These are phyloP conservation scores for Anguilla rostrata DNA, from an alignment of 2,113 vertebrate genomes.

Conservation along the genomic window DNA sequence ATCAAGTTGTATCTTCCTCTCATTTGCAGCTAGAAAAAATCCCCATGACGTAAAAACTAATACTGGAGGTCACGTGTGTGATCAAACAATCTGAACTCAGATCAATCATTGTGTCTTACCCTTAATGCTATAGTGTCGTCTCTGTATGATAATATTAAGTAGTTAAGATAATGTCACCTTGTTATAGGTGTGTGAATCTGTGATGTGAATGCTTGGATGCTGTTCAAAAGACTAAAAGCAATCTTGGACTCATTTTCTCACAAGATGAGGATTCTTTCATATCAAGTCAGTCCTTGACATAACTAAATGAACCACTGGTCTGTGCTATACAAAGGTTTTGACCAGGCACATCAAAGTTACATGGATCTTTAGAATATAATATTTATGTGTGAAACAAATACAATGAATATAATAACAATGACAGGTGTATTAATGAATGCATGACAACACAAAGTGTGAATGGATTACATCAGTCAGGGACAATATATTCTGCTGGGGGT, in stretches of 20 bases:
- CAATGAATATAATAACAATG: not conserved
- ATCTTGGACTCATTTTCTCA: not conserved
- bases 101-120: not conserved
- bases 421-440: constrained; percentile 23
- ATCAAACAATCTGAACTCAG: not conserved
- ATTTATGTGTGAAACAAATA: constrained; percentile 19
- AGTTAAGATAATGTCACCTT: not conserved
- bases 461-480: not conserved
- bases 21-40: not conserved
- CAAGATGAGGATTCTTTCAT: not conserved
- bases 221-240: not conserved
- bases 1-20: not conserved
- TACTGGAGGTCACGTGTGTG: not conserved
- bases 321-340: not conserved
- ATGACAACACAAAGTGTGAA: constrained; percentile 32
- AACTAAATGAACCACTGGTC: not conserved
- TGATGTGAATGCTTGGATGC: not conserved
- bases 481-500: not conserved
- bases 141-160: not conserved
- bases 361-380: not conserved
- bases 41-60: not conserved
- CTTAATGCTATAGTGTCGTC: not conserved
- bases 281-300: not conserved
- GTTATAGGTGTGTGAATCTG: not conserved
- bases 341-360: constrained; percentile 5